Percentiles rank a stretch among this genome's conserved stretches.
These are phyloP conservation scores for Heteromormyrus szaboi DNA, from an alignment of 2,797 vertebrate genomes.

Conservation along the genomic window DNA sequence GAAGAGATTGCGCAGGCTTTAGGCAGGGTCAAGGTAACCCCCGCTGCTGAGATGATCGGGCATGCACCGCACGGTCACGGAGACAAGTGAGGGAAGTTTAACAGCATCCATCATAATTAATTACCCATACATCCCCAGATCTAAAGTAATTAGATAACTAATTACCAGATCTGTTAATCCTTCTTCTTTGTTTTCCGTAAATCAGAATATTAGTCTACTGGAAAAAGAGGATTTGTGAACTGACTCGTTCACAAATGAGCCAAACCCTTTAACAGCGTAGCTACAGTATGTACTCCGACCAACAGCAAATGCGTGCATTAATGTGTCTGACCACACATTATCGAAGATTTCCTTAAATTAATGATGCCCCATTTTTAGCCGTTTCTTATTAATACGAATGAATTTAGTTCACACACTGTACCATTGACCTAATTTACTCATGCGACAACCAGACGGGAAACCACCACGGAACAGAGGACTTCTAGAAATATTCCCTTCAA, in stretches of 20 bases:
- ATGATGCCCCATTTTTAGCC: not conserved
- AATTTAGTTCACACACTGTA: not conserved
- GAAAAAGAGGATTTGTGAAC: not conserved
- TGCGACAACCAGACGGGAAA: not conserved
- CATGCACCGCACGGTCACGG: not conserved
- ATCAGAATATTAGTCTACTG: not conserved
- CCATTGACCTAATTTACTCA: not conserved
- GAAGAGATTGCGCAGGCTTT: not conserved
- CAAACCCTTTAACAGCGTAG: not conserved
- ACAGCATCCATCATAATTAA: not conserved
- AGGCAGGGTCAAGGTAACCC: not conserved
- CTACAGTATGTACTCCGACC: not conserved
- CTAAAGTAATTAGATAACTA: not conserved
- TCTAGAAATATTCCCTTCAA: not conserved
- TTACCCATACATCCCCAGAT: not conserved
- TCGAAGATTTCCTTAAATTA: not conserved
- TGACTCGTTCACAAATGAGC: not conserved
- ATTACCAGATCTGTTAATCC: not conserved
- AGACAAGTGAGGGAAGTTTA: not conserved
- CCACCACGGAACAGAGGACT: not conserved
- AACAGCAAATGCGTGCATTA: not conserved
- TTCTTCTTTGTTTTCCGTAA: not conserved
- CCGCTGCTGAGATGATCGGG: not conserved
- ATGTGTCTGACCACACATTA: not conserved
- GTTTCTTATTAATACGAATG: not conserved